Base-by-base conservation (phyloP, 2,113 vertebrate genomes). In the Archocentrus centrarchus region DNA sequence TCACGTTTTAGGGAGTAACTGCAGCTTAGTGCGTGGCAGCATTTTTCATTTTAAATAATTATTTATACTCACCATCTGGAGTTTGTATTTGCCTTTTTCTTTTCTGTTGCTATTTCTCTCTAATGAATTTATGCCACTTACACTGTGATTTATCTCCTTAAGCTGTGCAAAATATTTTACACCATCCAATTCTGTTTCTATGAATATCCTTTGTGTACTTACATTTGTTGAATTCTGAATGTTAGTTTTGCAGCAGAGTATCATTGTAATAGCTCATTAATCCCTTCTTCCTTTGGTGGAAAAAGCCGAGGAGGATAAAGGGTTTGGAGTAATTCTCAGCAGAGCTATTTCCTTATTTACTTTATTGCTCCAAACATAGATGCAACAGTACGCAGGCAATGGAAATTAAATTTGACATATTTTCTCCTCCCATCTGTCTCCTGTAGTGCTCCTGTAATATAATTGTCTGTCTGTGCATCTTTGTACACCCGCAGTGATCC, bases 401-500 rank as follows among this genome's bases (percentile, higher is more conserved):
- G 61, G 9, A 85, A 88, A 89, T 83, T 4, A 3, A 77, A 80
- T 82, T 82, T 83, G 57, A 7, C 63, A 22, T 41, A 2, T 75
- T 80, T 81, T 55, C 17, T 3, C 39, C 24, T 79, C 27, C 63
- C 17, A 20, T 68, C 58, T 84, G 84, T 22, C 81, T 77, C 62
- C 68, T 75, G 60, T 3, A 59, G 83, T 57, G 27, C 53, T 59
- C 22, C 17, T 89, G 32, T 90, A 85, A 92, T 86, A 9, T 60
- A 35, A 83, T 70, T 78, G 64, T 83, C 14, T 88, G 58, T 63
- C 22, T 66, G 11, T 80, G 32, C 84, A 15, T 73, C 57, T 64
- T 64, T 94, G 17, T 55, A 18, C 55, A n/a, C 78, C 15, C 8
- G 1, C 91, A 98, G 97, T 98, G 87, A 96, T 98, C 84, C 93